Base-by-base conservation (phyloP, 2,888 invertebrate species). In the Macaria liturata region DNA sequence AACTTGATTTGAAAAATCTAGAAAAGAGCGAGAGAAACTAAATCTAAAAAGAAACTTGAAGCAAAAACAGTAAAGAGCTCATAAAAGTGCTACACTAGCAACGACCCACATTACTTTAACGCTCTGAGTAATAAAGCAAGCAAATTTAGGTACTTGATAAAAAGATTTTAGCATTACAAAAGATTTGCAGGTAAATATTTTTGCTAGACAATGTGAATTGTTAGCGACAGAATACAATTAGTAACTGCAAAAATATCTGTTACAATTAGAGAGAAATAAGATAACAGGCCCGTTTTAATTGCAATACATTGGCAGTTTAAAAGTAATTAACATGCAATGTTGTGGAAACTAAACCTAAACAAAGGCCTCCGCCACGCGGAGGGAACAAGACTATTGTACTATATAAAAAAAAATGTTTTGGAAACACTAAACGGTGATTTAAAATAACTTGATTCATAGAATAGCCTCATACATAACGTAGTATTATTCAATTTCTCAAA, bases 401-500 rank as follows among this genome's bases (percentile, higher is more conserved):
- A 51, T 45, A 48, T 50, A n/a, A 32, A 42, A 42, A 44, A 46
- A 42, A 54, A 7, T 44, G 42, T 44, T 46, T n/a, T 51, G 59
- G 20, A 59, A 49, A 32, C 46, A 46, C 37, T 45, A 45, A 48
- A 50, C 30, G 40, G 32, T 34, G 43, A 49, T 52, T 54, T 74
- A 63, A 59, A 71, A 68, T 70, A 67, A 60, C 68, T 20, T 73
- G 71, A 80, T 62, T 77, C 77, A 74, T 73, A 64, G 64, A 47
- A 32, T 34, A 62, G 64, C 66, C 66, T 69, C 65, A 65, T 67
- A 61, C 57, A 68, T 69, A 68, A 69, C 66, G 50, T 66, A 60
- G 58, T 75, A 75, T 74, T 71, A 75, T 73, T 71, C 71, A 78
- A 77, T 80, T 79, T 78, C 73, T 71, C 72, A 71, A 74, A 80